Percentiles rank a stretch among this genome's conserved stretches.
These are phyloP conservation scores for Sminthopsis crassicaudata DNA, from an alignment of 2,113 vertebrate species.

Conservation along the genomic window DNA sequence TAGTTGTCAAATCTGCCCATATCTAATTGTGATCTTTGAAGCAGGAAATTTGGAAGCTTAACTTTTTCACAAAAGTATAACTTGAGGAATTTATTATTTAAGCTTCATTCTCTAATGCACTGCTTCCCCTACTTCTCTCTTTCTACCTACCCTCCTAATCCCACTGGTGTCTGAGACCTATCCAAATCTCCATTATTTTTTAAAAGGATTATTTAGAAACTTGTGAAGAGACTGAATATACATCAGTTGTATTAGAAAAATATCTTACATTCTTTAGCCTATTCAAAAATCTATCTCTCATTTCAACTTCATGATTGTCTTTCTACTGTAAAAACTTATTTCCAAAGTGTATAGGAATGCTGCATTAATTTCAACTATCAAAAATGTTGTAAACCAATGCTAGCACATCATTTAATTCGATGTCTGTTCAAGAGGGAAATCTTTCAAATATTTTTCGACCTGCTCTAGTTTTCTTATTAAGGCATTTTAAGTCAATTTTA, in stretches of 20 bases:
- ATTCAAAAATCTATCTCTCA: background rate
- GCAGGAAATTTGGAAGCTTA: conserved; percentile 1
- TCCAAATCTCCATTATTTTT: background rate
- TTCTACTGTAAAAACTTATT: conserved; percentile 16
- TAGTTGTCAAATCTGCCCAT: conserved; percentile 27
- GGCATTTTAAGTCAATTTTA: background rate
- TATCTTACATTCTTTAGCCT: background rate
- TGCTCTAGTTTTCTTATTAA: background rate
- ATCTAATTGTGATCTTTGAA: conserved; percentile 51
- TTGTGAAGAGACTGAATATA: background rate
- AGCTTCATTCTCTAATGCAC: background rate
- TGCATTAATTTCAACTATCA: conserved; percentile 2
- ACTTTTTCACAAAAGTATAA: conserved; percentile 31
- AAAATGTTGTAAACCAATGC: conserved; percentile 14
- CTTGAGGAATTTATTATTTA: background rate
- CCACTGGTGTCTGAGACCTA: background rate
- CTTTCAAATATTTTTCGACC: background rate
- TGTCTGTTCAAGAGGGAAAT: background rate
- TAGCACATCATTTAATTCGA: background rate
- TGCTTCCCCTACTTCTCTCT: background rate
- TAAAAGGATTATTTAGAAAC: background rate
- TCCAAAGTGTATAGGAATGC: conserved; percentile 26
- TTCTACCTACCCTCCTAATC: background rate
- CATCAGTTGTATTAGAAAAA: background rate
- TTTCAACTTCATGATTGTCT: conserved; percentile 36